Evolutionary conservation across 2,113 vertebrate genomes (phyloP), one percentile per base, ranked within the genome.

Genomic region (Natator depressus): DNA sequence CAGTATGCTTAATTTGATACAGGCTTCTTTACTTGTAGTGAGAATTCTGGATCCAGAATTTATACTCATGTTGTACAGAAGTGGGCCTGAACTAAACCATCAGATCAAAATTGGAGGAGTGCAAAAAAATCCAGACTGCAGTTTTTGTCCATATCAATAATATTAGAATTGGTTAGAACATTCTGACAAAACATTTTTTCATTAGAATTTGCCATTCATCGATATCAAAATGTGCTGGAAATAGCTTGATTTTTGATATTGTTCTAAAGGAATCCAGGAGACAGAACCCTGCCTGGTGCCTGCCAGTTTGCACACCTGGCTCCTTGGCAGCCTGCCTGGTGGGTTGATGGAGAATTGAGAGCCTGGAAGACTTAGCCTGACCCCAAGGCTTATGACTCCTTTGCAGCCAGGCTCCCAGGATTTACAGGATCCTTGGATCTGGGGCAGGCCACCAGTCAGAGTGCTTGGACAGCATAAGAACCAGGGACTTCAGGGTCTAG

Each of bases 211-310:
- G 79, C 50, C 54, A 87, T 95, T 94, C 53, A 89, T 25, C 81
- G 85, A 92, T 95, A 95, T 93, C 5, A 95, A 87, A 92, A 91
- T 83, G 87, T 95, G 85, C 87, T 47, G 82, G 85, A 87, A 96
- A 65, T 87, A 92, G 95, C 96, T 95, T 90, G 46, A 95, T 88
- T 96, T 94, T 95, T 95, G 93, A 97, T 87, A 62, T 55, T 87
- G 93, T 96, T 96, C 91, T 91, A 95, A 20, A 78, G 69, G 84
- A 95, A 94, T 93, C 82, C 82, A 93, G 94, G 96, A 85, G 86
- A 69, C 31, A 69, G 35, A 69, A 69, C 31, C 62, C 31, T 69
- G 35, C 16, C 35, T 69, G n/a, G 55, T 82, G 96, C 95, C 96
- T 91, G 91, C 89, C 80, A 93, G 65, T 94, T 95, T 93, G 46